Evolutionary conservation across 2,888 invertebrate species (phyloP), one percentile per base, ranked within the genome.

Genomic region (Odontocolon sp.): DNA sequence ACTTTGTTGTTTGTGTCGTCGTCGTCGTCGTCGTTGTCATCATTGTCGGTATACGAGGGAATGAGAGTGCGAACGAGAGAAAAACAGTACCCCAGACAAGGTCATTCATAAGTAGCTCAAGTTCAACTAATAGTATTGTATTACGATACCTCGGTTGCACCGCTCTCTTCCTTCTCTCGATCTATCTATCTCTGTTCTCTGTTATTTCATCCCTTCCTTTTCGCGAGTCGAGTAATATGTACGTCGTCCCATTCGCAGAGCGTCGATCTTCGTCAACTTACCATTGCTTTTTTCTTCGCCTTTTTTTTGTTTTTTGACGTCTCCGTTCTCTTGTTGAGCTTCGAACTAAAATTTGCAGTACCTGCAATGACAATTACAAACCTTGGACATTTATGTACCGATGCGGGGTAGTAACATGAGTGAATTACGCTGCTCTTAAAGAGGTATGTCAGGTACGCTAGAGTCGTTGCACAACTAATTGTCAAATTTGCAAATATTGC

Each of bases 91-190:
- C 79, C 64, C 82, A 80, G 83, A 83, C 88, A 88, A 88, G 88
- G 88, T 86, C 88, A 85, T 82, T 83, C 84, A 83, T 87, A 88
- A 88, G 87, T 88, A 85, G 88, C 86, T 87, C 88, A 88, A 88
- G 88, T 88, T 87, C 87, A 78, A 68, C 79, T 77, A 75, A 79
- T 78, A 72, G 79, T 80, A 75, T 80, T 80, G 80, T 81, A 78
- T 81, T 78, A 80, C 76, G 72, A 77, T 80, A 78, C 70, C 74
- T 76, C 67, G 16, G 69, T 50, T 40, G 28, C 36, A 36, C 52
- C 14, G 54, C 69, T 68, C 66, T 50, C 50, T 66, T 21, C 18
- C 42, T 57, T 23, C 21, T 77, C 64, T 54, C 28, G 36, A 28
- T 71, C 56, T 33, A 4, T 52, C 54, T 64, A n/a, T 42, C 28